phyloP scores from a whole-genome alignment of 2,797 vertebrate genomes.

The Chrosomus eos region DNA sequence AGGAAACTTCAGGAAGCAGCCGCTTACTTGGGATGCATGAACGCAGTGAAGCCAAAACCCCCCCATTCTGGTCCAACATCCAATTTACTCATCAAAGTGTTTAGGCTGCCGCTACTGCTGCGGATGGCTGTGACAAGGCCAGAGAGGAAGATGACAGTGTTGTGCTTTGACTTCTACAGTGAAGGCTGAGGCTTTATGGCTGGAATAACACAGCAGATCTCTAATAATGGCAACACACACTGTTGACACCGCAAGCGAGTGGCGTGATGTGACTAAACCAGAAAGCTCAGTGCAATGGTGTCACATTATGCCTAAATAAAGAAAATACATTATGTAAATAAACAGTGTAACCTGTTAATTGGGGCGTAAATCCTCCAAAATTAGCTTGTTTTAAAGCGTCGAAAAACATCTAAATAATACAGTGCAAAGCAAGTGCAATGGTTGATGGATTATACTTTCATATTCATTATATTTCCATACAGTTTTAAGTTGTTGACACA shows the following conservation, averaged over 20 bases:
- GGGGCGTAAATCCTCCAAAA: background rate
- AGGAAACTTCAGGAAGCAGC: slow-evolving; percentile 40
- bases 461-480: slow-evolving; percentile 30
- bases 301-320: slow-evolving; percentile 26
- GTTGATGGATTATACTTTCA: slow-evolving; percentile 15
- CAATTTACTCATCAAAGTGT: slow-evolving; percentile 50
- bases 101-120: slow-evolving; percentile 1
- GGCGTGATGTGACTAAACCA: background rate
- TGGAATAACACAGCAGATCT: slow-evolving; percentile 26
- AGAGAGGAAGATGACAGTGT: slow-evolving; percentile 36
- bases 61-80: slow-evolving; percentile 41
- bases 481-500: slow-evolving; percentile 45
- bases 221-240: slow-evolving; percentile 23
- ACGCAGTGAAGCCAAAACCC: slow-evolving; percentile 40
- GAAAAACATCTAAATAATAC: background rate
- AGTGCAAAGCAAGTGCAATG: slow-evolving; percentile 1
- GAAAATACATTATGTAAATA: background rate
- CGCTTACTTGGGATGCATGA: slow-evolving; percentile 36
- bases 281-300: background rate
- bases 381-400: background rate
- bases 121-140: slow-evolving; percentile 30
- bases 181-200: slow-evolving; percentile 30
- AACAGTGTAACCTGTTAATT: slow-evolving; percentile 4
- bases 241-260: slow-evolving; percentile 2
- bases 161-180: slow-evolving; percentile 10